Evolutionary conservation across 2,797 vertebrate species (phyloP).

Genomic region (Parauchenoglanis punctatus): DNA sequence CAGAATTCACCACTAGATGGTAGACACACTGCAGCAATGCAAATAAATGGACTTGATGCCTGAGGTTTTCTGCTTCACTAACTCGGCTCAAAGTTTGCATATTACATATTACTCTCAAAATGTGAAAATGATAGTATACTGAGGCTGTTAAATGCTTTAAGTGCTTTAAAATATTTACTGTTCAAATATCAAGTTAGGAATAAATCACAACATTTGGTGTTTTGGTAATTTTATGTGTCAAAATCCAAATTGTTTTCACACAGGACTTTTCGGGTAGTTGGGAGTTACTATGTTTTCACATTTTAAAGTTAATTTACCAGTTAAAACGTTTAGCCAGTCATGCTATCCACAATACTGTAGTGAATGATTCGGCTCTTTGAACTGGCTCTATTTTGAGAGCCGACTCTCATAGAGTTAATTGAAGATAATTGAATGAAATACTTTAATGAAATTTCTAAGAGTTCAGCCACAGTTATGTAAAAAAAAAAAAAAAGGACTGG

Average conservation of each 20-base stretch:
- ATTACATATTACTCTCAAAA: neutral
- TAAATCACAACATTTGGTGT: neutral
- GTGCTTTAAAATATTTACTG: neutral
- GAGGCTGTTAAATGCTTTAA: neutral
- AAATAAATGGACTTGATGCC: neutral
- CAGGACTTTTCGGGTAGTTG: neutral
- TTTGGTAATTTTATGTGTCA: neutral
- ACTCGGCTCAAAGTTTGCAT: neutral
- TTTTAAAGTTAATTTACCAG: neutral
- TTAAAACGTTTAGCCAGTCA: neutral
- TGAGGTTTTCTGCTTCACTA: neutral
- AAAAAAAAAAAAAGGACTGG: neutral
- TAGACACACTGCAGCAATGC: conserved; percentile 5
- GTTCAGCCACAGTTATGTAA: neutral
- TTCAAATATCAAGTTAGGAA: neutral
- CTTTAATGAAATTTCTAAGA: neutral
- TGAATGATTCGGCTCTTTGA: conserved; percentile 2
- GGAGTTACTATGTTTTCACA: neutral
- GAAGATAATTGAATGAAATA: neutral
- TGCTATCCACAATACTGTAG: neutral
- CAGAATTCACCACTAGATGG: conserved; percentile 28
- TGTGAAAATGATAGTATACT: neutral
- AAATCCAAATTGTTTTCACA: neutral
- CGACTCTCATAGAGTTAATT: neutral
- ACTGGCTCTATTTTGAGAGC: neutral